Evolutionary conservation across 2,888 invertebrate genomes (phyloP), one percentile per base, ranked within the genome.

Genomic region (Congeria kusceri): DNA sequence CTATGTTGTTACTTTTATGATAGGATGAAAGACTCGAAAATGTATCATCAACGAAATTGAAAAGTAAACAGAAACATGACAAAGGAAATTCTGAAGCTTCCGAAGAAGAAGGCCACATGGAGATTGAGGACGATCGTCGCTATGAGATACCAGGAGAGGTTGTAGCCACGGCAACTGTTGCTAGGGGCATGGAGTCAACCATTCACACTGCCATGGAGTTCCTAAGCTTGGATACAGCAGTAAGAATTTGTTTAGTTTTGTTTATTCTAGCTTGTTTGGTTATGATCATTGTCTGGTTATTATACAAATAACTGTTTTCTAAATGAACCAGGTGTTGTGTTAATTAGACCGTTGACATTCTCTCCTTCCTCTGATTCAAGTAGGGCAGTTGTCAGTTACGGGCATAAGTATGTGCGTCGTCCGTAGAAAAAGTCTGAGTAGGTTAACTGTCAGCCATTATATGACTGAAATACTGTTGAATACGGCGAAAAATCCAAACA

Each of bases 131-230:
- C 44, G 84, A 80, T 7, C 58, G 59, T 29, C 86, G 79, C 44
- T 29, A 76, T 61, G 79, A 83, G 47, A 69, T 83, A 20, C 75
- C 97, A 83, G 98, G 98, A 0, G 97, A 97, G 29, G 92, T 94
- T 0, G 94, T 96, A 0, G 91, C 94, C 67, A 98, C 98, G 0
- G 92, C 94, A 70, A 95, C 94, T 0, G 97, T 96, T 18, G 94
- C 95, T 0, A 94, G 98, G 81, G 96, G 96, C 49, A 92, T 93
- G 0, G 97, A 97, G 25, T 96, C 97, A 0, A 95, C 96, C 0
- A 96, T 97, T 87, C 96, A 97, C 92, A 97, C 97, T 0, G 94
- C 94, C 27, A 91, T 94, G 69, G 91, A 87, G 75, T 82, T 80
- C 47, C 83, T 91, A 0, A 79, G 87, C 46, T 29, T 87, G n/a